phyloP scores from a whole-genome alignment of 2,888 invertebrate species.

The Alentia gelatinosa region DNA sequence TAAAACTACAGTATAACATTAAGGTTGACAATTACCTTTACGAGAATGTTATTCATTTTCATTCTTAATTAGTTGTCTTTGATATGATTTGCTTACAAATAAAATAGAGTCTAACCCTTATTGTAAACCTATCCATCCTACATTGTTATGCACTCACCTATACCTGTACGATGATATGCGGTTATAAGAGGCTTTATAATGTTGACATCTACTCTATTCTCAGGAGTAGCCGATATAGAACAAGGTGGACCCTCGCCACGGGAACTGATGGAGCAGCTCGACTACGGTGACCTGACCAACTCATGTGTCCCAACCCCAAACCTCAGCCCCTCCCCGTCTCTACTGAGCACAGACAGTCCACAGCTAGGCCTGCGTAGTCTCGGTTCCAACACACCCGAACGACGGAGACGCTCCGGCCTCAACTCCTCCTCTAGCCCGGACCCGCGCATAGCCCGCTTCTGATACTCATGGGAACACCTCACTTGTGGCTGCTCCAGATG shows the following conservation, averaged over 20 bases:
- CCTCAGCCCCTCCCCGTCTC: slow-evolving; percentile 86
- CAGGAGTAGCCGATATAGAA: neutral
- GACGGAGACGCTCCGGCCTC: neutral
- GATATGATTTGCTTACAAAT: too few relatives aligned
- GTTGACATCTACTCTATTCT: neutral
- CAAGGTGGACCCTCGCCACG: slow-evolving; percentile 94
- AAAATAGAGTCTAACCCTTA: too few relatives aligned
- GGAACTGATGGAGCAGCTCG: slow-evolving; percentile 93
- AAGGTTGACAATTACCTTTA: too few relatives aligned
- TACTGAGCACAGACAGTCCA: slow-evolving; percentile 59
- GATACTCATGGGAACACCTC: neutral
- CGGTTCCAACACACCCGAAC: neutral
- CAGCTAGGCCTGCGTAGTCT: neutral
- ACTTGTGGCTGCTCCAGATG: too few relatives aligned
- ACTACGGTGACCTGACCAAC: slow-evolving; percentile 95
- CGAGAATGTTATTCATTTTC: too few relatives aligned
- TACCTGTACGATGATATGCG: too few relatives aligned
- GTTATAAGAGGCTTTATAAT: too few relatives aligned
- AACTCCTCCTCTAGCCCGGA: neutral
- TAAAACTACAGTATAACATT: too few relatives aligned
- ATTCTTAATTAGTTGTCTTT: too few relatives aligned
- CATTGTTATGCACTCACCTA: too few relatives aligned
- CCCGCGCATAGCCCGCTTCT: slow-evolving; percentile 43
- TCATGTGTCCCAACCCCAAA: slow-evolving; percentile 90
- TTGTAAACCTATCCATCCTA: too few relatives aligned